Conservation (phyloP, 2,113 vertebrate genomes). For the Cyprinodon variegatus region DNA sequence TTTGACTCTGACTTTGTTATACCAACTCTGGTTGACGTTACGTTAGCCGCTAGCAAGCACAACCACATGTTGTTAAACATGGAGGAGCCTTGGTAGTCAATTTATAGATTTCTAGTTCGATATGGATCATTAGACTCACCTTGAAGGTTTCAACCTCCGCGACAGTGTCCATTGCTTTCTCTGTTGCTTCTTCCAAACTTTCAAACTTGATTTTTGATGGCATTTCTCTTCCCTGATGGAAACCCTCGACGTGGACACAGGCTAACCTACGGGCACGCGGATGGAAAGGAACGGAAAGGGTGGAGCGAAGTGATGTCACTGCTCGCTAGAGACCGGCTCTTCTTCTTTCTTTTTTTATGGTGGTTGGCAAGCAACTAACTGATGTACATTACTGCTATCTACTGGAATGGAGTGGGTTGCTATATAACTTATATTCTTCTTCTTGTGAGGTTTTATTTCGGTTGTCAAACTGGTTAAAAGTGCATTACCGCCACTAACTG, state of each 20-base stretch:
- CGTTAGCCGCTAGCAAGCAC: conserved; percentile 11
- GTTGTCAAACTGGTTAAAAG: too few species aligned
- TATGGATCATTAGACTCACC: conserved; percentile 45
- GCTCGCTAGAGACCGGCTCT: too few species aligned
- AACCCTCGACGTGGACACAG: conserved; percentile 46
- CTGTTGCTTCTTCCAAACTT: conserved; percentile 53
- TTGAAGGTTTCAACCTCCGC: conserved; percentile 47
- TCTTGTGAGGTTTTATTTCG: too few species aligned
- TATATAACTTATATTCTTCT: too few species aligned
- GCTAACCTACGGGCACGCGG: conserved; percentile 45
- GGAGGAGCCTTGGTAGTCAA: neutral
- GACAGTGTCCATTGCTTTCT: conserved; percentile 43
- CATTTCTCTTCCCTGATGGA: conserved; percentile 67
- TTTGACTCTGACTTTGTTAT: neutral
- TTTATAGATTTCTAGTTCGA: neutral
- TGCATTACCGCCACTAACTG: too few species aligned
- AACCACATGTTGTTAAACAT: conserved; percentile 64
- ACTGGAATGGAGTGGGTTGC: too few species aligned
- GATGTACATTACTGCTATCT: too few species aligned
- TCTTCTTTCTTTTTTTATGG: too few species aligned
- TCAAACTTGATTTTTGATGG: conserved; percentile 68
- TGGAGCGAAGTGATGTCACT: conserved; percentile 3
- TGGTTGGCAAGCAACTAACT: too few species aligned
- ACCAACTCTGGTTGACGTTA: neutral
- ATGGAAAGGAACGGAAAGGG: conserved; percentile 61